A percentile compares a stretch with the other conserved stretches of the same genome.
phyloP scores from a whole-genome alignment of 2,888 invertebrate species.

The Ophioninae sp. region DNA sequence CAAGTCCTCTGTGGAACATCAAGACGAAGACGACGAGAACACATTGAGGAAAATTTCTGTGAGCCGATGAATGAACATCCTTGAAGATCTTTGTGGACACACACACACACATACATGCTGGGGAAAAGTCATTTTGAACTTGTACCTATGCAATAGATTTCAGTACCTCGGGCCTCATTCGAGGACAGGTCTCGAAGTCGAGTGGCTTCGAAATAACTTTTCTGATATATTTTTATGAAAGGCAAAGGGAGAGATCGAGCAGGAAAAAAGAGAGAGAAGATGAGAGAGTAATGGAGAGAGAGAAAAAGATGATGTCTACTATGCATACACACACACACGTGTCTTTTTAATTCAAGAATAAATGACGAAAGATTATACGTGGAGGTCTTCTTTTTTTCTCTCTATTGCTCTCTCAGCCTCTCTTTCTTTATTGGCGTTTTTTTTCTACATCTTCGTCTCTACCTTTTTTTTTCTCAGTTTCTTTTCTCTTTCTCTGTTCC shows the following conservation, averaged over 20 bases:
- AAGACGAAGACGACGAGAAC: conserved; percentile 29
- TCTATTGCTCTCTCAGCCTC: background rate
- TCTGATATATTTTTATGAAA: background rate
- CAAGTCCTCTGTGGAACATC: conserved; percentile 40
- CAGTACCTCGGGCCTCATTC: background rate
- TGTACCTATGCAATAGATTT: background rate
- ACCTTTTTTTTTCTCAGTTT: background rate
- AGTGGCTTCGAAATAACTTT: background rate
- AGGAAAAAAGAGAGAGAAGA: too few species aligned
- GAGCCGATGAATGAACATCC: conserved; percentile 59
- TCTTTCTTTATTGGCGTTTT: background rate
- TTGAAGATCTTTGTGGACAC: conserved; percentile 32
- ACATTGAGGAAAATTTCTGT: conserved; percentile 54
- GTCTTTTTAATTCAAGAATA: conserved; percentile 45
- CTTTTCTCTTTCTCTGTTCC: background rate
- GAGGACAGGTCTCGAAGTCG: background rate
- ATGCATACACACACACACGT: background rate
- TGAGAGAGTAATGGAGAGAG: too few species aligned
- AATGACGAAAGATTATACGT: conserved; percentile 48
- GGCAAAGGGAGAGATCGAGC: too few species aligned
- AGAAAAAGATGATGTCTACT: too few species aligned
- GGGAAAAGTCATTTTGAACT: background rate
- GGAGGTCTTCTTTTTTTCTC: background rate
- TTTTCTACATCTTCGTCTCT: background rate
- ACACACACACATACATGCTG: background rate